Evolutionary conservation across 2,113 vertebrate genomes (phyloP), one percentile per base, ranked within the genome.

Genomic region (Nothoprocta perdicaria): DNA sequence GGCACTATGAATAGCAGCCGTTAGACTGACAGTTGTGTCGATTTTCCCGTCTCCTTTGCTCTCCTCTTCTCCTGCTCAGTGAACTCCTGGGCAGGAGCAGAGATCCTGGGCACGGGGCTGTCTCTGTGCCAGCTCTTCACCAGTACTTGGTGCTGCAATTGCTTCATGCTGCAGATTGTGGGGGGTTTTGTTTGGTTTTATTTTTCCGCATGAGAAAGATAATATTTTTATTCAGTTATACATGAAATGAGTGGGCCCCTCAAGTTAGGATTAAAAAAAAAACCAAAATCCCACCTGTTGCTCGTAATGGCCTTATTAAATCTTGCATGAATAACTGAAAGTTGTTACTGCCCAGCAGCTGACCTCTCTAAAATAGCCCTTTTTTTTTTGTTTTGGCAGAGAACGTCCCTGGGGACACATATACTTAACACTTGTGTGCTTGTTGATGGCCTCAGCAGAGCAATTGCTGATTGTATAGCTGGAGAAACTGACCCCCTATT

Each of bases 111-210:
- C 83, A 78, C 68, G 85, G 87, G 91, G 84, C 68, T 80, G 68
- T 57, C 81, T 92, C 83, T 95, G 91, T 80, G 92, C 92, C 85
- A 92, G 73, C 87, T 95, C 65, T 84, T 91, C 89, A 76, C 82
- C 91, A 87, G 24, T n/a, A 14, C 52, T 85, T 83, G 79, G 29
- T 41, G 92, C 78, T 93, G 76, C 73, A 45, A 3, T 52, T 83
- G 79, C 52, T 93, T 93, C 76, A 1, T 77, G 7, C 33, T 78
- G 76, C n/a, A 17, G 48, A 66, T 46, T 38, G 80, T 67, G 55
- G 2, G 1, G 17, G 14, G 45, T 7, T 14, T 45, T 46, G 18
- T 46, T 52, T 50, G 46, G 9, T 0, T 0, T 75, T 89, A 87
- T 73, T n/a, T 92, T 75, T 84, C 82, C 66, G 48, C 22, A 60